A percentile compares a stretch with the other conserved stretches of the same genome.
phyloP scores from a whole-genome alignment of 2,113 vertebrate species.

The Heteronetta atricapilla region DNA sequence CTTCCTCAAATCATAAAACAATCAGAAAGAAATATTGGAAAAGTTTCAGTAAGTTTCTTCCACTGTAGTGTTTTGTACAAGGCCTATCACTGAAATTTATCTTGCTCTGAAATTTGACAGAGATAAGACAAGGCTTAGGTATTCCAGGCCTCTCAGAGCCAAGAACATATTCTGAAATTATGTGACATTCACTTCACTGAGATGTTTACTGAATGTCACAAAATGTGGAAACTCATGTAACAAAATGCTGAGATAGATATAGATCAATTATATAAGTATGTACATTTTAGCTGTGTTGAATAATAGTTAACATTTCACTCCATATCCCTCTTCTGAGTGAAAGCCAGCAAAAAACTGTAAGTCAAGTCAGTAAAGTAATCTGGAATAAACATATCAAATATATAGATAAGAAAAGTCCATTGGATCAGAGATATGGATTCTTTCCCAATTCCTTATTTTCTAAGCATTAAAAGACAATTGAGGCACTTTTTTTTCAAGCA shows the following conservation, averaged over 20 bases:
- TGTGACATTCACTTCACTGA: background rate
- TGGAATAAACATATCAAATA: background rate
- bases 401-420: background rate
- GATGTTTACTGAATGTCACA: background rate
- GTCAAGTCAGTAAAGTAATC: background rate
- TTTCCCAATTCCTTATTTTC: background rate
- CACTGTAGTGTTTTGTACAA: background rate
- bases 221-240: background rate
- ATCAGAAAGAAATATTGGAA: background rate
- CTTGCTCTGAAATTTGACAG: background rate
- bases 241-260: conserved; percentile 10
- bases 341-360: background rate
- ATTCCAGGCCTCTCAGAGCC: background rate
- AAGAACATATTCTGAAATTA: conserved; percentile 2
- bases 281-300: background rate
- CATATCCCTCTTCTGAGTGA: background rate
- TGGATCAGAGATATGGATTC: background rate
- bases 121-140: background rate
- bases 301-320: background rate
- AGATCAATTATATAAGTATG: conserved; percentile 20
- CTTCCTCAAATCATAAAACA: background rate
- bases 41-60: conserved; percentile 5
- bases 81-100: background rate
- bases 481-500: background rate
- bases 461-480: background rate